Percentiles rank a stretch among this genome's conserved stretches.
Evolutionary conservation across 1,140 invertebrate species (phyloP).

Genomic region (Caerostris darwini): DNA sequence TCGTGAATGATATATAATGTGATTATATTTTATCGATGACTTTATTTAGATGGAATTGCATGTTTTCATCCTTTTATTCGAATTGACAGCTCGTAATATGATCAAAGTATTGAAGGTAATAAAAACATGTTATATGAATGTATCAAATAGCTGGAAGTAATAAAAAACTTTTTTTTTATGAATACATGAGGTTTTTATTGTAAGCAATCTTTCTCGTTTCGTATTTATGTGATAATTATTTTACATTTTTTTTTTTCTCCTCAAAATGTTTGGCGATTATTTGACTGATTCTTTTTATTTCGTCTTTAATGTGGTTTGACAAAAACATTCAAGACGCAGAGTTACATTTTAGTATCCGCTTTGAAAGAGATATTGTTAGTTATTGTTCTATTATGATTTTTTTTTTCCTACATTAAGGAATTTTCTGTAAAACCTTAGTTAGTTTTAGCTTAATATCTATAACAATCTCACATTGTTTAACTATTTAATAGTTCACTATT

Average conservation of each 20-base stretch:
- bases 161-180: not conserved
- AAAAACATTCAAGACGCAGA: not conserved
- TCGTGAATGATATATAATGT: not conserved
- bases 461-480: too few species aligned
- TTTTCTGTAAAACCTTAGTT: too few species aligned
- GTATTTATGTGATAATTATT: not conserved
- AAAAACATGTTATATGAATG: not conserved
- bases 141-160: not conserved
- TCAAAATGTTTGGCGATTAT: not conserved
- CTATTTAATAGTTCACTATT: too few species aligned
- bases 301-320: not conserved
- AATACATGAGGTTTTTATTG: too few species aligned
- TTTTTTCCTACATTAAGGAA: too few species aligned
- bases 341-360: too few species aligned
- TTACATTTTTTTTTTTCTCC: not conserved
- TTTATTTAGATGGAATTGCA: not conserved
- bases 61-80: not conserved
- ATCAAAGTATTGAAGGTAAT: not conserved
- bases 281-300: not conserved
- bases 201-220: not conserved
- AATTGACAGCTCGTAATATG: not conserved
- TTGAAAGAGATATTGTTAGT: too few species aligned
- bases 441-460: too few species aligned
- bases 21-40: slow-evolving; percentile 22
- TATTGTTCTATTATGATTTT: too few species aligned